A percentile compares a stretch with the other conserved stretches of the same genome.
Evolutionary conservation across 2,797 vertebrate genomes (phyloP).

Genomic region (Mormyrus hasselquistii): DNA sequence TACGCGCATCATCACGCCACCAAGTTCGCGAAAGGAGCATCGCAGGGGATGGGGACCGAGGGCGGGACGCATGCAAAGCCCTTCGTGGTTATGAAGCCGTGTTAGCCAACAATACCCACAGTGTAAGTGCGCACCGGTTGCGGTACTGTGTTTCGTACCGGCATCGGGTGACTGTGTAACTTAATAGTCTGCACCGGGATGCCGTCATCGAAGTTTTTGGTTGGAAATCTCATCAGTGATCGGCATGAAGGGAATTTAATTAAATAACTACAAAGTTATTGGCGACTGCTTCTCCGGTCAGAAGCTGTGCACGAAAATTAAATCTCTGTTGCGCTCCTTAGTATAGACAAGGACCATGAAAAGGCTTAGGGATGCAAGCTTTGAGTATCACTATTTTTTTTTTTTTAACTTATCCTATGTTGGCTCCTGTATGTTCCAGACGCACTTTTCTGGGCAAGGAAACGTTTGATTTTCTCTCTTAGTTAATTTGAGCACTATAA

Average conservation of each 20-base stretch:
- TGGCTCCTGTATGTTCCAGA: background rate
- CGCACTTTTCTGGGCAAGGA: background rate
- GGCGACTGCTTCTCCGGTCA: background rate
- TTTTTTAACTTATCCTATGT: background rate
- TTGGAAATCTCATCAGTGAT: background rate
- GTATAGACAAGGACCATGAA: background rate
- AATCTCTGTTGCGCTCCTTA: background rate
- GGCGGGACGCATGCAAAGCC: background rate
- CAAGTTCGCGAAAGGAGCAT: background rate
- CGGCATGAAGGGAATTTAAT: background rate
- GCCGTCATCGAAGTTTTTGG: background rate
- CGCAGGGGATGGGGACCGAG: background rate
- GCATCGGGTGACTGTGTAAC: background rate
- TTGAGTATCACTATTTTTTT: background rate
- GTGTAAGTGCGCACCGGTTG: constrained; percentile 17
- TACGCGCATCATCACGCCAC: background rate
- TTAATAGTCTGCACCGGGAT: background rate
- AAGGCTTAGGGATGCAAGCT: background rate
- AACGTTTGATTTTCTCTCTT: background rate
- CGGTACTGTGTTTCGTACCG: constrained; percentile 16
- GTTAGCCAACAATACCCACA: background rate
- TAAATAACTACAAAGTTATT: background rate
- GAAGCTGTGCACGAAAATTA: background rate
- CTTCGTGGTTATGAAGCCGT: background rate
- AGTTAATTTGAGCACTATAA: background rate